These are phyloP conservation scores for Ceratosolen fusciceps DNA, from an alignment of 1,140 invertebrate genomes.

Conservation along the genomic window DNA sequence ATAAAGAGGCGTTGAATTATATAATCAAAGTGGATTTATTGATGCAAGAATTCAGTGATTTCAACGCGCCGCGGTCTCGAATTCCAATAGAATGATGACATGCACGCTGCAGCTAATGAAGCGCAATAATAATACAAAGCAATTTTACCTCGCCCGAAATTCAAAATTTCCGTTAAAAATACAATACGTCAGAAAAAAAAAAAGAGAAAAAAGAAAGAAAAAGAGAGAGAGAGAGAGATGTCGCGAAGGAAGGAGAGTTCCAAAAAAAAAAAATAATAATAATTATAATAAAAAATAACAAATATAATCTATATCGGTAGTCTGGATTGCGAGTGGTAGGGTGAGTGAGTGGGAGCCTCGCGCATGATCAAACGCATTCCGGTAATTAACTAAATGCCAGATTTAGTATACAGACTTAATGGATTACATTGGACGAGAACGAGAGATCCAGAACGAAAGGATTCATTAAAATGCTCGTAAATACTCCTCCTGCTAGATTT, in stretches of 20 bases:
- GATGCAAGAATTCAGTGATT: slow-evolving; percentile 4
- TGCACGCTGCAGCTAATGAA: neutral
- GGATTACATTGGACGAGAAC: neutral
- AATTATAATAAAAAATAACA: too few relatives aligned
- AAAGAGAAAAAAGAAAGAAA: neutral
- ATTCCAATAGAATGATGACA: neutral
- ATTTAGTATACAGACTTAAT: neutral
- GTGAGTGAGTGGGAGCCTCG: too few relatives aligned
- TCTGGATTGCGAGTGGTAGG: neutral
- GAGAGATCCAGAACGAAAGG: neutral
- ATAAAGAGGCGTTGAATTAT: too few relatives aligned
- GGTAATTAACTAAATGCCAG: slow-evolving; percentile 3
- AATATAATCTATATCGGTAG: neutral
- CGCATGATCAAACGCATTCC: slow-evolving; percentile 7
- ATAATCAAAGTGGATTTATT: neutral
- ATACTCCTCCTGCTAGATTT: neutral
- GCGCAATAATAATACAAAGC: neutral
- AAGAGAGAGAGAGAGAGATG: neutral
- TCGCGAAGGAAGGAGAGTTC: too few relatives aligned
- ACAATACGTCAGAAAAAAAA: neutral
- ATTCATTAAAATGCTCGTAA: neutral
- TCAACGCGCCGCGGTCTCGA: slow-evolving; percentile 7
- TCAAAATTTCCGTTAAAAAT: neutral
- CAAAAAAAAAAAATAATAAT: too few relatives aligned
- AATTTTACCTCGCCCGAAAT: neutral